phyloP scores from a whole-genome alignment of 1,140 invertebrate genomes.

The Odontomachus brunneus region DNA sequence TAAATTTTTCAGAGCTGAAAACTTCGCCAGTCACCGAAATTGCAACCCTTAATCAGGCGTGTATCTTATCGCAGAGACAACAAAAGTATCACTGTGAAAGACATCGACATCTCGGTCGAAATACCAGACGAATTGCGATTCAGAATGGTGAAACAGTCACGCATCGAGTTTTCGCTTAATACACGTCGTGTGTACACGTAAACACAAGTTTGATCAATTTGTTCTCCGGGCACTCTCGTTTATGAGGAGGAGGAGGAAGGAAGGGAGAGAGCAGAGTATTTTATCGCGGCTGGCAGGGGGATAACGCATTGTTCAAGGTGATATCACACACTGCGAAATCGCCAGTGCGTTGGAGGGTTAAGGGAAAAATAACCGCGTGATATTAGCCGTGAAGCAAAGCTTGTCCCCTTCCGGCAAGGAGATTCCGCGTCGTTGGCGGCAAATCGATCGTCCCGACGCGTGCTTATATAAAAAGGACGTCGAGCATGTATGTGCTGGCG shows the following conservation, averaged over 20 bases:
- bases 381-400: conserved; percentile 15
- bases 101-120: background rate
- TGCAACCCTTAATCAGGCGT: background rate
- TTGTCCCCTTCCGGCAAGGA: conserved; percentile 27
- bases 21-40: background rate
- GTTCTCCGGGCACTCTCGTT: conserved; percentile 15
- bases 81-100: background rate
- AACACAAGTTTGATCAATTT: conserved; percentile 34
- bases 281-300: conserved; percentile 2
- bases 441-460: conserved; percentile 62
- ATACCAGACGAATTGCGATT: background rate
- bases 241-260: background rate
- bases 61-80: background rate
- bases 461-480: conserved; percentile 45
- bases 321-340: conserved; percentile 32
- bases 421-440: conserved; percentile 10
- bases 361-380: conserved; percentile 42
- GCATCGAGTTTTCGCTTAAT: background rate
- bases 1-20: background rate
- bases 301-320: conserved; percentile 24
- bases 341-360: conserved; percentile 19
- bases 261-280: no score
- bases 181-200: background rate
- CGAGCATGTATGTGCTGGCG: background rate
- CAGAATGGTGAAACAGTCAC: background rate